Percentiles rank a stretch among this genome's conserved stretches.
Conservation (phyloP, 2,888 invertebrate genomes). For the Heliconius ethilla region DNA sequence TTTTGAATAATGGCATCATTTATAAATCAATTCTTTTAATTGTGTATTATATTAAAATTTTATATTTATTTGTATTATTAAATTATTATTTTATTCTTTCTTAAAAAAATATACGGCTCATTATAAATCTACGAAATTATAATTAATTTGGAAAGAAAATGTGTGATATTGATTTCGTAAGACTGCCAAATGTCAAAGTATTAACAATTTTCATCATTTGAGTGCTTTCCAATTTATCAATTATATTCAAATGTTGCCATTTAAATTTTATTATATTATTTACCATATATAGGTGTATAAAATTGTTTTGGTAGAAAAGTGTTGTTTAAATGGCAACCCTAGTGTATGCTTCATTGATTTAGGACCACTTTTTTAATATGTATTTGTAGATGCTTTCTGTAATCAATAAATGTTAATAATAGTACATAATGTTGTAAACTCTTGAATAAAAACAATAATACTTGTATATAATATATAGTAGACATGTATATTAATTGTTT, state of each 20-base stretch:
- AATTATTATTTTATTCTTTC: conserved; percentile 10
- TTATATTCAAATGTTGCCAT: conserved; percentile 47
- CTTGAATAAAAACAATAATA: conserved; percentile 30
- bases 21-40: not conserved
- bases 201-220: conserved; percentile 48
- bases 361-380: conserved; percentile 26
- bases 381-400: conserved; percentile 36
- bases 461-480: conserved; percentile 39
- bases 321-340: conserved; percentile 50
- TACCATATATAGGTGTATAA: conserved; percentile 31
- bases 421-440: conserved; percentile 35
- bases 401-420: conserved; percentile 32
- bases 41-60: not conserved
- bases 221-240: conserved; percentile 30
- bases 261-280: conserved; percentile 35
- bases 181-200: conserved; percentile 57
- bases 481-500: conserved; percentile 33
- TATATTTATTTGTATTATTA: conserved; percentile 11
- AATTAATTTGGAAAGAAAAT: conserved; percentile 20
- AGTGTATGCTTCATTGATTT: conserved; percentile 41
- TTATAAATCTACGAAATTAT: conserved; percentile 21
- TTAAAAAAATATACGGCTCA: not conserved
- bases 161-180: conserved; percentile 37
- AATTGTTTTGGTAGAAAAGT: conserved; percentile 47
- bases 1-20: conserved; percentile 3